phyloP scores from a whole-genome alignment of 2,797 vertebrate genomes.

The Brachyrhaphis roseni region DNA sequence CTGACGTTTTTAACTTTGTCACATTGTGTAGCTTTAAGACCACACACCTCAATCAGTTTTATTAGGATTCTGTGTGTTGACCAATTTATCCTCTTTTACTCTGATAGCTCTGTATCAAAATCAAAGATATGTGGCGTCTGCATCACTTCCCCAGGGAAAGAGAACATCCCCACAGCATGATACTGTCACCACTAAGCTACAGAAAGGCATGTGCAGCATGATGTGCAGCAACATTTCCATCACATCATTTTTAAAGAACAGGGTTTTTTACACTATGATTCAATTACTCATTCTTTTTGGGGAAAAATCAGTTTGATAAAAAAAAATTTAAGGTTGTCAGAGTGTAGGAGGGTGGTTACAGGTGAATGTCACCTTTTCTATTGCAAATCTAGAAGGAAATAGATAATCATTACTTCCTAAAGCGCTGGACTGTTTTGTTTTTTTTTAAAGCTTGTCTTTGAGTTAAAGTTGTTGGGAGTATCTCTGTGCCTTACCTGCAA shows the following conservation, averaged over 20 bases:
- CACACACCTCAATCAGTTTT: neutral
- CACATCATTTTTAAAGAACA: neutral
- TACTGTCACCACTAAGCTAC: neutral
- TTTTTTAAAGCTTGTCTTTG: slow-evolving; percentile 32
- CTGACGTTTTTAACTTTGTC: no score
- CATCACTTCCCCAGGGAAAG: neutral
- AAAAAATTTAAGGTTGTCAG: neutral
- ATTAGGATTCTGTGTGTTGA: neutral
- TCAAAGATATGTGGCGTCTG: neutral
- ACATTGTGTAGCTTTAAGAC: no score
- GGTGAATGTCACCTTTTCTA: neutral
- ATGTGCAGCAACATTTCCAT: neutral
- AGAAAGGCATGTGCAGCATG: neutral
- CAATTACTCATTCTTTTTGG: neutral
- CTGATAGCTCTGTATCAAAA: neutral
- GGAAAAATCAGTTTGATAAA: neutral
- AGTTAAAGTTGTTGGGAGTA: neutral
- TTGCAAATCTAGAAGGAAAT: neutral
- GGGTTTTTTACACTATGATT: neutral
- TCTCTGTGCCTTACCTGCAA: slow-evolving; percentile 79
- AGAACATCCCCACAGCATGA: neutral
- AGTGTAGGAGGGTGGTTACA: neutral
- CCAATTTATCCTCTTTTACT: neutral
- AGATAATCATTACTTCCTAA: slow-evolving; percentile 21
- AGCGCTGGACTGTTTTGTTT: slow-evolving; percentile 14